Conservation (phyloP, 2,888 invertebrate genomes). For the Hybos culiciformis region DNA sequence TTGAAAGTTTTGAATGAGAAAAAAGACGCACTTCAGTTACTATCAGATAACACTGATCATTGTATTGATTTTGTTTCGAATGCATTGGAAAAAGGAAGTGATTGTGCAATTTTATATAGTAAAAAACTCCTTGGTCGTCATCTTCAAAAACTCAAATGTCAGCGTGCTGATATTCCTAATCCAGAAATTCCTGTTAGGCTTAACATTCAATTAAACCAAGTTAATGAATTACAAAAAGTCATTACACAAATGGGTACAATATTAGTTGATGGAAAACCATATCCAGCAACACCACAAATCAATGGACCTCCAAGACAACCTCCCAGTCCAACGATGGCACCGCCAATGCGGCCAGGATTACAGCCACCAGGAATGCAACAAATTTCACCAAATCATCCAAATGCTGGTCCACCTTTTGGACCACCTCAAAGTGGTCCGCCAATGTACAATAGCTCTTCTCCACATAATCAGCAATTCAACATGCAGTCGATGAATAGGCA, state of each 20-base stretch:
- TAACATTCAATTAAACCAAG: constrained; percentile 63
- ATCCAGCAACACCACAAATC: constrained; percentile 39
- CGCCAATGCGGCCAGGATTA: constrained; percentile 29
- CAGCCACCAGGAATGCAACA: constrained; percentile 29
- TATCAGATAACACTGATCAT: constrained; percentile 77
- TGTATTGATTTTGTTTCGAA: constrained; percentile 72
- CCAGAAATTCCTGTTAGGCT: constrained; percentile 79
- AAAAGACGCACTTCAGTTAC: constrained; percentile 64
- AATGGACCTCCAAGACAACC: constrained; percentile 32
- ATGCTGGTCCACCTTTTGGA: constrained; percentile 9
- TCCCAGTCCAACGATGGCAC: constrained; percentile 33
- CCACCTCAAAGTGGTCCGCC: constrained; percentile 30
- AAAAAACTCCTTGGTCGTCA: constrained; percentile 64
- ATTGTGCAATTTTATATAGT: constrained; percentile 69
- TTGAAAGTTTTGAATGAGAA: constrained; percentile 72
- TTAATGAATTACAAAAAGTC: constrained; percentile 65
- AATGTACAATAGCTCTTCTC: constrained; percentile 28
- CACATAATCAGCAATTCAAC: constrained; percentile 29
- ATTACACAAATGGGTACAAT: constrained; percentile 66
- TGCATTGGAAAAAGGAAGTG: constrained; percentile 66
- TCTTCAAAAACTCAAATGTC: constrained; percentile 66
- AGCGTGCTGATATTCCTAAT: constrained; percentile 76
- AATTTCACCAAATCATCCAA: constrained; percentile 28
- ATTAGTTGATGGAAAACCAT: constrained; percentile 70
- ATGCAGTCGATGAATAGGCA: constrained; percentile 28